Base-by-base conservation (phyloP, 2,113 vertebrate species). In the Coptodon bakossiorum region DNA sequence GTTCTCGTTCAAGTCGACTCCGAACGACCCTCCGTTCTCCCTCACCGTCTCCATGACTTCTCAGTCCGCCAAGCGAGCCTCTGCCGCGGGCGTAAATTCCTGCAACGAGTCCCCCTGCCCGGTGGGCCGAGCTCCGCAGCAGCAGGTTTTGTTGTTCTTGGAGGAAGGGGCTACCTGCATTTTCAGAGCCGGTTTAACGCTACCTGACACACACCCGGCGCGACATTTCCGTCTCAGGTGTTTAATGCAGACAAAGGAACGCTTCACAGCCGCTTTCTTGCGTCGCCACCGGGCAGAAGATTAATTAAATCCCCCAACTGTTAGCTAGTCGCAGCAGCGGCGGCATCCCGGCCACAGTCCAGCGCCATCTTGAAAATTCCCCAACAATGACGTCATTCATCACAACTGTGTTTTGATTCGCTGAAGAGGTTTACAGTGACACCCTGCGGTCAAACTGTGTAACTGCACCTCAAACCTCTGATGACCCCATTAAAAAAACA, bases 331-430 rank as follows among this genome's bases (percentile, higher is more conserved):
- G 71, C 45, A 78, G 87, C 93, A 4, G 82, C 63, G 10, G 88
- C 88, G 88, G 94, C 52, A 83, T 83, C 81, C 86, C 89, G 83
- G 81, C 43, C 53, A 87, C 91, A 36, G 87, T 73, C 87, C 89
- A 78, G 81, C 92, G 96, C 96, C 96, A 97, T 97, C 92, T 96
- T 97, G 94, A 95, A 95, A 95, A 94, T 93, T 92, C 68, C 90
- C 89, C 80, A 92, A 84, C 84, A 80, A 59, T 95, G 94, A 96
- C 95, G 96, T 96, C 95, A 96, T 27, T 29, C 27, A 27, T 24
- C 78, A 50, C 14, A 22, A 14, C 73, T 14, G 78, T 80, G 76
- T 81, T 95, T 80, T 88, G 68, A 80, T 71, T 68, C 40, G 66
- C 19, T n/a, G 79, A 1, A 5, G 16, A 45, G 54, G 9, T 56